Base-by-base conservation (phyloP, 92 coral and sea anemone species). In the Epizoanthus illoricatus region DNA sequence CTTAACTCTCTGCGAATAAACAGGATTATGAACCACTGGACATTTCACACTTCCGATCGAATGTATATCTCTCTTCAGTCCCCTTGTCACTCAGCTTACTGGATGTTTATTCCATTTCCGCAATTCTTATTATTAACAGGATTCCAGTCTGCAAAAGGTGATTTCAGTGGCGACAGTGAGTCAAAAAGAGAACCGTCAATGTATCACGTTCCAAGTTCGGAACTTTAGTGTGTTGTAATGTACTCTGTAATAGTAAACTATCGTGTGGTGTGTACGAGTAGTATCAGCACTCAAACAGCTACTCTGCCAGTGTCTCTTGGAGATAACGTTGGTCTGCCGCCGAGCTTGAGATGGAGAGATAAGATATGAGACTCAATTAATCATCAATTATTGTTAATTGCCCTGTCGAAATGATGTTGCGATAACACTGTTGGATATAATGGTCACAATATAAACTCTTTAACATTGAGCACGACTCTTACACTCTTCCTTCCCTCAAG, bases 381-480 rank as follows among this genome's bases (percentile, higher is more conserved):
- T 91, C 91, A 90, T 85, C 90, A 88, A 90, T 93, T 93, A 93
- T 85, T 86, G 84, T 76, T 71, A 89, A 63, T 78, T 76, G 52
- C 71, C 71, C 60, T n/a, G 82, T 54, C 52, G 16, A 45, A 66
- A 78, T 78, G 59, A 78, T 10, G 24, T 36, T 43, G 71, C 71
- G 59, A 78, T 63, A 78, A 78, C 71, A 63, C 58, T 49, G 15
- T 21, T 73, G 7, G 61, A 62, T 2, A 21, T 49, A 10, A 43
- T 18, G 5, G 5, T 28, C 4, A 19, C 60, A 16, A 62, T 19
- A 20, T 61, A 78, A 66, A 41, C 40, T 19, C 3, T 28, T 45
- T 42, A 33, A 65, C 69, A 58, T 61, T 60, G 6, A 17, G 69
- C 43, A 10, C n/a, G 41, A 58, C 45, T 61, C 9, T 18, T 72